These are phyloP conservation scores for Hormaphis cornu DNA, from an alignment of 1,140 invertebrate species.

Conservation along the genomic window DNA sequence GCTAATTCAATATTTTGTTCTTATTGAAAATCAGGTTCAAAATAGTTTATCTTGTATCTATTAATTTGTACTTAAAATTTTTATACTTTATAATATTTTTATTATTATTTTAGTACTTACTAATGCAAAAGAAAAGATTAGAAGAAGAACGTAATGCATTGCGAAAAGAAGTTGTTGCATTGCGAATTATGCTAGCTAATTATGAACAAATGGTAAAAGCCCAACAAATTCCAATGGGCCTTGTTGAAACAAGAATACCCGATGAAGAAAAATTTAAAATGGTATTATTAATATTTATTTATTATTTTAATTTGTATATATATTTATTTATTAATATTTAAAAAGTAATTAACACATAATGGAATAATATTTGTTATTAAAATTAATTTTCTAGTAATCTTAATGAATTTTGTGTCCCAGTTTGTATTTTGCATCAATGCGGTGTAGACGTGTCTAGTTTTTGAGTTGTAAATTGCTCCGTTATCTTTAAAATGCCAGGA, in stretches of 20 bases:
- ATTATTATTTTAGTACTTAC: constrained; percentile 59
- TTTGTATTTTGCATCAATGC: too few species aligned
- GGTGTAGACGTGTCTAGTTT: too few species aligned
- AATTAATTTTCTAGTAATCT: too few species aligned
- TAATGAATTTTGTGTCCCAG: too few species aligned
- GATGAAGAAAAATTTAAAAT: constrained; percentile 95
- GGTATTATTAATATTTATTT: constrained; percentile 46
- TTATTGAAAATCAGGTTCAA: not conserved
- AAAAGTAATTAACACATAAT: too few species aligned
- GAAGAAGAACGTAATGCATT: constrained; percentile 84
- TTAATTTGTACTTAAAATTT: not conserved
- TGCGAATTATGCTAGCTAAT: constrained; percentile 86
- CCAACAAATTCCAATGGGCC: constrained; percentile 83
- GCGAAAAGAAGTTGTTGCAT: constrained; percentile 88
- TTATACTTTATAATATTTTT: not conserved
- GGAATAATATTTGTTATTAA: too few species aligned
- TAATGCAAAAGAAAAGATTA: constrained; percentile 85
- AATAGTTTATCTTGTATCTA: not conserved
- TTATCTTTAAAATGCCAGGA: too few species aligned
- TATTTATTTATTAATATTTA: too few species aligned
- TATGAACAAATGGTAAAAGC: constrained; percentile 94
- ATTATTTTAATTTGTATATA: too few species aligned
- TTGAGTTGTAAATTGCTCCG: too few species aligned
- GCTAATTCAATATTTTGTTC: not conserved
- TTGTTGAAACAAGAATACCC: constrained; percentile 73